Evolutionary conservation across 2,113 vertebrate species (phyloP), one percentile per base, ranked within the genome.

Genomic region (Albula goreensis): DNA sequence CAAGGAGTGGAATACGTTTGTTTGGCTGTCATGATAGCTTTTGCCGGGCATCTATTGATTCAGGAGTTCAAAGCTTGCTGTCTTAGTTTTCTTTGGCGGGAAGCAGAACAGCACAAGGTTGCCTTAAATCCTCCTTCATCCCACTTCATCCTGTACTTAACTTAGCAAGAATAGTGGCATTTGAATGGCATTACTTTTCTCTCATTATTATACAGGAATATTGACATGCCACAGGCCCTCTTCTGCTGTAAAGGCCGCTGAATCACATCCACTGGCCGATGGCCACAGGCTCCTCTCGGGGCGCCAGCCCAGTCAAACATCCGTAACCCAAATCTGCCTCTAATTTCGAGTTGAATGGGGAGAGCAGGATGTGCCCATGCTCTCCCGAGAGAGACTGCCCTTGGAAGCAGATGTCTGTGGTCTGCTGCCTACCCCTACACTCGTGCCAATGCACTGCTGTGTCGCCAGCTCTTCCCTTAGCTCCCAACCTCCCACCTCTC

Each of bases 401-500:
- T 84, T 85, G 89, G 56, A 48, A 78, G 49, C 77, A 11, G 50
- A 13, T 63, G 53, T 79, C 51, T 50, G 70, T 60, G 53, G 48
- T 86, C 50, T 78, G 49, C 49, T 82, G 78, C 86, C 82, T 88
- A n/a, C 70, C 70, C 15, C n/a, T 56, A 3, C n/a, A 31, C 60
- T 19, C 85, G 90, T 88, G 70, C 85, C 88, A 60, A 63, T 85
- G 63, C 81, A 83, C 82, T 86, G 86, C 87, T 78, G 78, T 60
- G 88, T 88, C 85, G 84, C 66, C 84, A 74, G 13, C 15, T 60
- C 83, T 17, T 86, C 19, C 31, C 2, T 8, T 13, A 3, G 78
- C 81, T n/a, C 80, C 9, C 12, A 11, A 56, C 13, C n/a, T 10
- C 81, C 25, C 81, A 25, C 49, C 5, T 2, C 60, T 56, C 60